These are phyloP conservation scores for Malaclemys terrapin DNA, from an alignment of 2,113 vertebrate genomes.

Conservation along the genomic window DNA sequence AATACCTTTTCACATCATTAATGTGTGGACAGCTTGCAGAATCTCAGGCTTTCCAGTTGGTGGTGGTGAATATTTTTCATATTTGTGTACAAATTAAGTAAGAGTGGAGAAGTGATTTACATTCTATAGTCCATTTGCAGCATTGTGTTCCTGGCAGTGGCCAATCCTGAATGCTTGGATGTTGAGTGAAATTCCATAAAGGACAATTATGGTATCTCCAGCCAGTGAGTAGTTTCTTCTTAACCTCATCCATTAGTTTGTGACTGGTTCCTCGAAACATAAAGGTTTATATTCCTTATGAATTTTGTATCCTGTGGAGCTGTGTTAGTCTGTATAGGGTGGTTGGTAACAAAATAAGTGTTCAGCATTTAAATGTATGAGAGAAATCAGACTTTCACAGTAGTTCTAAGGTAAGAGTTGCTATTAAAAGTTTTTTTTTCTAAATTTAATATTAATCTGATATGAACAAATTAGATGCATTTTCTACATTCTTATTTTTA, in stretches of 20 bases:
- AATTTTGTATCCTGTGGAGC: background rate
- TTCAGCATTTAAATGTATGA: background rate
- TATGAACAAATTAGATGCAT: background rate
- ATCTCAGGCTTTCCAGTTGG: background rate
- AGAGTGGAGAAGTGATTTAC: background rate
- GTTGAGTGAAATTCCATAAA: background rate
- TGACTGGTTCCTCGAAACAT: conserved; percentile 33
- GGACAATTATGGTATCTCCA: background rate
- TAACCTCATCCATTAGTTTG: conserved; percentile 29
- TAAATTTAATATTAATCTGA: background rate
- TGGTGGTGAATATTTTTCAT: background rate
- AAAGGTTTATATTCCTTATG: conserved; percentile 15
- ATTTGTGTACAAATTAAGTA: no score
- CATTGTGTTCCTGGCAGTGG: background rate
- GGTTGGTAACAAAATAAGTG: conserved; percentile 7
- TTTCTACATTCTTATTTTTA: background rate
- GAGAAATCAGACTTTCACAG: background rate
- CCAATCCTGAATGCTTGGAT: background rate
- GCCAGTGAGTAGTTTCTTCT: conserved; percentile 30
- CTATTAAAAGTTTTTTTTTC: background rate
- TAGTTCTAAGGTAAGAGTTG: background rate
- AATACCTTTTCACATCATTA: background rate
- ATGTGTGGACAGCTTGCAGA: background rate
- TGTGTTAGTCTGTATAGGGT: background rate
- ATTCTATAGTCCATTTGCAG: background rate